Base-by-base conservation (phyloP, 2,113 vertebrate genomes). In the Toxostoma redivivum region DNA sequence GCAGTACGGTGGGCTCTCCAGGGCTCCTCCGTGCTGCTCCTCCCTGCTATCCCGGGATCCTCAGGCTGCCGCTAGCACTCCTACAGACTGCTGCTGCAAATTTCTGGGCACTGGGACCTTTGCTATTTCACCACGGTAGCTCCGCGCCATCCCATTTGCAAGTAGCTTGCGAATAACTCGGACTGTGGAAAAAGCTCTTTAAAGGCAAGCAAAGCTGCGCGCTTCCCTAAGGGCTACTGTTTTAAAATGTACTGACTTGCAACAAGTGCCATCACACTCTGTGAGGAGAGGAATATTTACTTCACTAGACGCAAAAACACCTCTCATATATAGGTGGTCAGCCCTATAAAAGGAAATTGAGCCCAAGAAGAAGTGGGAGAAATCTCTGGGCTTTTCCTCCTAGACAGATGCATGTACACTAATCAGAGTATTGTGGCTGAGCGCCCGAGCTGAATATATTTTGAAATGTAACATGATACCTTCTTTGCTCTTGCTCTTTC, bases 201-300 rank as follows among this genome's bases (percentile, higher is more conserved):
- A 1, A 9, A 15, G 27, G 35, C 31, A 28, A 72, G 45, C 1
- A 19, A 17, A 56, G 74, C 20, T 48, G 45, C n/a, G 3, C 12
- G 5, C 40, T 69, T 44, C 50, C 17, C 16, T 2, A 3, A 16
- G 70, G 82, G 67, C 62, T 33, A 5, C 45, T 14, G n/a, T 14
- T 54, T 14, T 27, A 37, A 54, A 76, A 53, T 0, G 0, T 4
- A 1, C 2, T 19, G 62, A 5, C 61, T 86, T 54, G 24, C 11
- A 6, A 7, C 8, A 7, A 23, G 11, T 54, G 9, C 37, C 4
- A 0, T 38, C 7, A 12, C 38, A 0, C 23, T 57, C 28, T 5
- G 1, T 47, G 21, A 38, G 40, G 25, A 76, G 42, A 40, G 70
- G 17, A 23, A 9, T 28, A 58, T 23, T 80, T 60, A 7, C 35